These are phyloP conservation scores for Thereva nobilitata DNA, from an alignment of 2,888 invertebrate species.

Conservation along the genomic window DNA sequence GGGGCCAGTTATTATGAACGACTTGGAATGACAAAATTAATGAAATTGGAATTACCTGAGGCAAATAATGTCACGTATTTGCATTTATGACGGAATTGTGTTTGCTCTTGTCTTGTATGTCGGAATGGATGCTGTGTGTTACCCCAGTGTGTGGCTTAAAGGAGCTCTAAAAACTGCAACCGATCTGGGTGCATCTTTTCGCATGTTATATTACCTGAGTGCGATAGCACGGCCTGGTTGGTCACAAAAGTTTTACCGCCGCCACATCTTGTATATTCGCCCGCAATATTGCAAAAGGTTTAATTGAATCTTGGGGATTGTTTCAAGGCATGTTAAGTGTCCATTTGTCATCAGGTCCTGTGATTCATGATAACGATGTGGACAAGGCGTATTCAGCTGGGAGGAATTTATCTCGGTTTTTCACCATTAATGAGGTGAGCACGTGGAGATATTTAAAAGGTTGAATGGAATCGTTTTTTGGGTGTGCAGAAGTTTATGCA, in stretches of 20 bases:
- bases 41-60: slow-evolving; percentile 32
- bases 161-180: background rate
- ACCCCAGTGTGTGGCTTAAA: background rate
- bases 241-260: slow-evolving; percentile 2
- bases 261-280: background rate
- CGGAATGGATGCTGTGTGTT: background rate
- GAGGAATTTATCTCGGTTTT: background rate
- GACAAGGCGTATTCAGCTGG: slow-evolving; percentile 13
- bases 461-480: too few relatives aligned
- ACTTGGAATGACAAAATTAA: slow-evolving; percentile 31
- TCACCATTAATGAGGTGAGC: slow-evolving; percentile 24
- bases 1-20: slow-evolving; percentile 18
- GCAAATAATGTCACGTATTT: slow-evolving; percentile 33
- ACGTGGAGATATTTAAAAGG: slow-evolving; percentile 15
- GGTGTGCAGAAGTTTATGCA: too few relatives aligned
- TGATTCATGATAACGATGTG: slow-evolving; percentile 20
- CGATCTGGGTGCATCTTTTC: slow-evolving; percentile 19
- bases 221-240: background rate
- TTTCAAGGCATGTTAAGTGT: slow-evolving; percentile 32
- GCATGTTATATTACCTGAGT: background rate
- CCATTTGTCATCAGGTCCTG: slow-evolving; percentile 25
- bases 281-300: slow-evolving; percentile 28
- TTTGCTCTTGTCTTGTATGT: slow-evolving; percentile 33
- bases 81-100: slow-evolving; percentile 34
- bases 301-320: slow-evolving; percentile 32